Conservation (phyloP, 2,113 vertebrate genomes). For the Nanorana parkeri region DNA sequence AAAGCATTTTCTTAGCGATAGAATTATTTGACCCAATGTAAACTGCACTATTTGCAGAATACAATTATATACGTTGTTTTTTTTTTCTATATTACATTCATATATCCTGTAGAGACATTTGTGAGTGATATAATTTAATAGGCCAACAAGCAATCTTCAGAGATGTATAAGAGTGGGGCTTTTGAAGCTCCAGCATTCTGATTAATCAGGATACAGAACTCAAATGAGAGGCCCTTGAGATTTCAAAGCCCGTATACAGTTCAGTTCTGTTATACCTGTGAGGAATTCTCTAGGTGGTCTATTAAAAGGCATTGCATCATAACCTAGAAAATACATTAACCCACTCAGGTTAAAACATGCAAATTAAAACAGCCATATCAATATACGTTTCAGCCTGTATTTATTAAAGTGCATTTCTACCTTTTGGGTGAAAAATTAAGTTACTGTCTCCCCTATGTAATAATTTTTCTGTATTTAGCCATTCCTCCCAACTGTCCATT, state of each 20-base stretch:
- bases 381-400: too few relatives aligned
- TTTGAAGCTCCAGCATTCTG: slow-evolving; percentile 14
- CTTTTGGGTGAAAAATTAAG: too few relatives aligned
- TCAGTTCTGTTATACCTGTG: slow-evolving; percentile 1
- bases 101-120: neutral
- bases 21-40: neutral
- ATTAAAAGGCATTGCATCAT: slow-evolving; percentile 42
- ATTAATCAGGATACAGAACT: slow-evolving; percentile 42
- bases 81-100: neutral
- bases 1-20: neutral
- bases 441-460: too few relatives aligned
- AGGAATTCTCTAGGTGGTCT: slow-evolving; percentile 33
- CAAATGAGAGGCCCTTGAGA: slow-evolving; percentile 31
- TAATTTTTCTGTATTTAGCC: too few relatives aligned
- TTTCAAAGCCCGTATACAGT: slow-evolving; percentile 21
- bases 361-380: neutral
- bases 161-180: neutral
- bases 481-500: too few relatives aligned
- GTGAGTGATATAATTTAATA: slow-evolving; percentile 28
- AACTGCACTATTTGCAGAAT: neutral
- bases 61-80: slow-evolving; percentile 4
- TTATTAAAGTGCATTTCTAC: too few relatives aligned
- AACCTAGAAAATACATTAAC: slow-evolving; percentile 40
- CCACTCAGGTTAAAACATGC: neutral
- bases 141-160: slow-evolving; percentile 16